Base-by-base conservation (phyloP, 2,113 vertebrate genomes). In the Cervus canadensis region DNA sequence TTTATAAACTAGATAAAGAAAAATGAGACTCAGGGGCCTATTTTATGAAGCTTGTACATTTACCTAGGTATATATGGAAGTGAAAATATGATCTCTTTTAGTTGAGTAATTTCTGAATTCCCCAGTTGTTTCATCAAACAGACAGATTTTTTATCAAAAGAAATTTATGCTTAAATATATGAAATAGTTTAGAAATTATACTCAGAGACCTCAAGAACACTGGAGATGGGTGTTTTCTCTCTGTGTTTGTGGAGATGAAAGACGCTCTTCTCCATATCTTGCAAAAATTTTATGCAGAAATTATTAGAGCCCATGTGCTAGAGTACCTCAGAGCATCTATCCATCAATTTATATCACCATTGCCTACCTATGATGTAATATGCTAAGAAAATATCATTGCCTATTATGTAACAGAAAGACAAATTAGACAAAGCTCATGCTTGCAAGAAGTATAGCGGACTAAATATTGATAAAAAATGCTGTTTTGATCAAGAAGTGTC, bases 1-100 rank as follows among this genome's bases (percentile, higher is more conserved):
- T 92, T 94, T 97, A 94, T 94, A 91, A 97, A 91, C 50, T 33
- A 85, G 57, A 54, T 48, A 84, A 93, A 93, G 62, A 87, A 57
- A 88, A 88, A 26, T 79, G 30, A 88, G 57, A 33, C 50, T 79
- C 25, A 6, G 11, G 30, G 62, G 54, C 76, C 78, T 85, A 17
- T 84, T 96, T 95, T 93, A 60, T 91, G 45, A 94, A 95, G n/a
- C 17, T 71, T 56, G 15, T 91, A 33, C 13, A 87, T 23, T 91
- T 88, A 15, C 85, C 19, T 81, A 84, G 50, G 48, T 52, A 59
- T 57, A 71, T 52, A 43, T 7, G 71, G 19, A 91, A 74, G n/a
- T 54, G 3, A 71, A 96, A 87, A 85, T 71, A 85, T 48, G 33
- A 15, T 88, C 52, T 54, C 13, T 30, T 91, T 62, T 48, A 2